Evolutionary conservation across 2,888 invertebrate genomes (phyloP).

Genomic region (Rotaria macrura): DNA sequence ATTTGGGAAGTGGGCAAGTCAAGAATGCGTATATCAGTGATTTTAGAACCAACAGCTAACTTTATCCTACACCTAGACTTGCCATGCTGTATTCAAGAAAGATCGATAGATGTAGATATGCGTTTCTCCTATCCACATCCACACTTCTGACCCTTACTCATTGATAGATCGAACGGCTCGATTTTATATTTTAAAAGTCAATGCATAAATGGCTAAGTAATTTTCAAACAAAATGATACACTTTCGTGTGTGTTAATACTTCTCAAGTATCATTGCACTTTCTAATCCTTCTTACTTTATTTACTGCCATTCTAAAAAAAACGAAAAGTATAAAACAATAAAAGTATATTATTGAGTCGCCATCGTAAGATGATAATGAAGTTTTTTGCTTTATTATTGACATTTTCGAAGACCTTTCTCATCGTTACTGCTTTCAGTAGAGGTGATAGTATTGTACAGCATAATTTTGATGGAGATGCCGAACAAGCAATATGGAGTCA

Average conservation of each 20-base stretch:
- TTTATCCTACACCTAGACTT: no score
- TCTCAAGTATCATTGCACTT: not conserved
- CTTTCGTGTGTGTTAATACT: not conserved
- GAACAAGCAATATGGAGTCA: not conserved
- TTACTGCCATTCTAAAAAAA: not conserved
- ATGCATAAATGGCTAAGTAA: no score
- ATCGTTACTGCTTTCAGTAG: not conserved
- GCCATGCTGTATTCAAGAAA: no score
- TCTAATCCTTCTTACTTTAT: not conserved
- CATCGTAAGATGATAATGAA: not conserved
- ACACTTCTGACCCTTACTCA: no score
- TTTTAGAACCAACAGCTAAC: no score
- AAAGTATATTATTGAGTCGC: not conserved
- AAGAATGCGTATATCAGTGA: no score
- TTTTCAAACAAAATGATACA: not conserved
- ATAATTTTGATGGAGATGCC: not conserved
- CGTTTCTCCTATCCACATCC: no score
- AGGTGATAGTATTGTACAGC: not conserved
- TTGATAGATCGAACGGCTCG: no score
- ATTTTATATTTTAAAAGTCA: no score
- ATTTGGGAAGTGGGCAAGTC: no score
- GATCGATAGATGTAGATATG: no score
- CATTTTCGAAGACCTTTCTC: not conserved
- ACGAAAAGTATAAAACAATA: not conserved
- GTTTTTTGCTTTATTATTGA: not conserved